These are phyloP conservation scores for Enhydra lutris DNA, from an alignment of 2,113 vertebrate species.

Conservation along the genomic window DNA sequence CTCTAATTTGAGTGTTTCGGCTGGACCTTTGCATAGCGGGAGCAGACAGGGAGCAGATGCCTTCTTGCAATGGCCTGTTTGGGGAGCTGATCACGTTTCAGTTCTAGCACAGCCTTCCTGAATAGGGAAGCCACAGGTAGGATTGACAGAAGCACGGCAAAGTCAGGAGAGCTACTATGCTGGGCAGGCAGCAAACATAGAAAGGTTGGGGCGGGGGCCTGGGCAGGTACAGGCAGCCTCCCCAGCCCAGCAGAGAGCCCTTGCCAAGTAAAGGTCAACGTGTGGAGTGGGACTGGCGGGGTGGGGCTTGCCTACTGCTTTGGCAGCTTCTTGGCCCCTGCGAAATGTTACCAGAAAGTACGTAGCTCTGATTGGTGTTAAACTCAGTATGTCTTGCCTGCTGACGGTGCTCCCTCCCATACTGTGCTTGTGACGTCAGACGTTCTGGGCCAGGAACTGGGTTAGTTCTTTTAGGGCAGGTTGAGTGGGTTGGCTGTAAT, in stretches of 20 bases:
- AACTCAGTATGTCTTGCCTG: rapidly evolving
- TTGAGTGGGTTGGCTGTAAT: not conserved
- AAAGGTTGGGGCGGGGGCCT: not conserved
- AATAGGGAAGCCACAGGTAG: not conserved
- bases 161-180: not conserved
- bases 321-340: not conserved
- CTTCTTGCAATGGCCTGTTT: not conserved
- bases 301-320: not conserved
- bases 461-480: not conserved
- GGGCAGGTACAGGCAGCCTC: not conserved
- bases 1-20: rapidly evolving
- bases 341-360: not conserved
- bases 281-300: not conserved
- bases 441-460: not conserved
- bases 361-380: not conserved
- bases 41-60: not conserved
- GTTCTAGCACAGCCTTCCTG: not conserved
- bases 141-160: not conserved
- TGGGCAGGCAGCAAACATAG: not conserved
- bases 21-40: not conserved
- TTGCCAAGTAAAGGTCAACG: not conserved
- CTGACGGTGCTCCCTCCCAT: not conserved
- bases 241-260: not conserved
- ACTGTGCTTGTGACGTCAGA: not conserved
- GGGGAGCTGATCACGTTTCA: not conserved